These are phyloP conservation scores for Galaxias olidus DNA, from an alignment of 2,797 vertebrate species.

Conservation along the genomic window DNA sequence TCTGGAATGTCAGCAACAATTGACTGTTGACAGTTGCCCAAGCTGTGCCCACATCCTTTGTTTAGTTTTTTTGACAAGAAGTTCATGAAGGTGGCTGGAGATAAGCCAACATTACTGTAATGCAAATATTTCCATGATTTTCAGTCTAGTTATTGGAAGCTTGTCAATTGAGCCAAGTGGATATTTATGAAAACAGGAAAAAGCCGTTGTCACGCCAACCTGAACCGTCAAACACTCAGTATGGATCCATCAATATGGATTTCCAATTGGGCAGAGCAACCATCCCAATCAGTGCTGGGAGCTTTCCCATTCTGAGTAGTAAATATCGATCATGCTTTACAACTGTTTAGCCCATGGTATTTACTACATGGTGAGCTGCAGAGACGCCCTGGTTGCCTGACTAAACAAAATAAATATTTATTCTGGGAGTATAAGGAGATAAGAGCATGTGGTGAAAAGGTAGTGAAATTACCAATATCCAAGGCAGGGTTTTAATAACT, in stretches of 20 bases:
- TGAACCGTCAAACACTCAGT: too few relatives aligned
- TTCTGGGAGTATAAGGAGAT: slow-evolving; percentile 24
- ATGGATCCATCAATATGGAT: slow-evolving; percentile 2
- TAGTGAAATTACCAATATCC: too few relatives aligned
- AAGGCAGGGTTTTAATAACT: too few relatives aligned
- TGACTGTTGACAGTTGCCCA: slow-evolving; percentile 54
- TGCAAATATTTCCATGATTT: neutral
- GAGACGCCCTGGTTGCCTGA: slow-evolving; percentile 13
- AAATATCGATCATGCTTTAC: slow-evolving; percentile 12
- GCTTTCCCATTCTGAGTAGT: neutral
- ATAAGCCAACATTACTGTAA: slow-evolving; percentile 25
- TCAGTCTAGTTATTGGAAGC: neutral
- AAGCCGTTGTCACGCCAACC: too few relatives aligned
- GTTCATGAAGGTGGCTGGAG: slow-evolving; percentile 32
- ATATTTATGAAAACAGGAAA: neutral
- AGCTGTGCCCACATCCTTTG: slow-evolving; percentile 67
- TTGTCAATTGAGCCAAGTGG: neutral
- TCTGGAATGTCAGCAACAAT: slow-evolving; percentile 53
- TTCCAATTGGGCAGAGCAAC: slow-evolving; percentile 7
- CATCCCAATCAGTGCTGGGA: neutral
- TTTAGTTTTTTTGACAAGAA: slow-evolving; percentile 62
- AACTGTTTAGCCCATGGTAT: neutral
- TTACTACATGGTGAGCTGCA: neutral
- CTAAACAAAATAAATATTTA: slow-evolving; percentile 4
- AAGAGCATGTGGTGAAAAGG: neutral